Evolutionary conservation across 2,797 vertebrate species (phyloP).

Genomic region (Alauda arvensis): DNA sequence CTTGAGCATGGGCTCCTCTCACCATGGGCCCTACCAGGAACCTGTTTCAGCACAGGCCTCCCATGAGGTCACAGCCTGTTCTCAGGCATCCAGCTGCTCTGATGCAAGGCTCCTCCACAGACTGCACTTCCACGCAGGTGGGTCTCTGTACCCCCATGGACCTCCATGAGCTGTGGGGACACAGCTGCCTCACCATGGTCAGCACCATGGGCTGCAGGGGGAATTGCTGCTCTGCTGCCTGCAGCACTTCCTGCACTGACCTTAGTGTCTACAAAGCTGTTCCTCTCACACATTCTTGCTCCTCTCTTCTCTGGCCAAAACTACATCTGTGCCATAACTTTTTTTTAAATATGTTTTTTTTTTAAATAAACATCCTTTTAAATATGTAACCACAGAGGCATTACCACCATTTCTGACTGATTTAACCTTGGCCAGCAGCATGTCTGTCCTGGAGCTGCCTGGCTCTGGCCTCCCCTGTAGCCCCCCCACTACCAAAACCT

Average conservation of each 20-base stretch:
- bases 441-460: background rate
- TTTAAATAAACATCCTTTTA: no score
- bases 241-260: background rate
- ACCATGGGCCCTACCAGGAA: background rate
- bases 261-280: background rate
- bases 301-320: background rate
- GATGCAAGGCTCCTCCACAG: background rate
- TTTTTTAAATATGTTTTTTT: no score
- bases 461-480: background rate
- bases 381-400: background rate
- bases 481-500: background rate
- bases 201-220: background rate
- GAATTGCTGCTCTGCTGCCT: background rate
- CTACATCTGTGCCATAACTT: background rate
- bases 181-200: background rate
- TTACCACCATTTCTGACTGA: background rate
- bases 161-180: rapidly evolving
- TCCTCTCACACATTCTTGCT: background rate
- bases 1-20: background rate
- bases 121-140: background rate
- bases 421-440: rapidly evolving
- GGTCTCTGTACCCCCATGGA: background rate
- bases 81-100: background rate
- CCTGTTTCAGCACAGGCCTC: background rate
- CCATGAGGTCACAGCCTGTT: background rate